These are phyloP conservation scores for Periophthalmodon schlosseri DNA, from an alignment of 2,113 vertebrate genomes.

Conservation along the genomic window DNA sequence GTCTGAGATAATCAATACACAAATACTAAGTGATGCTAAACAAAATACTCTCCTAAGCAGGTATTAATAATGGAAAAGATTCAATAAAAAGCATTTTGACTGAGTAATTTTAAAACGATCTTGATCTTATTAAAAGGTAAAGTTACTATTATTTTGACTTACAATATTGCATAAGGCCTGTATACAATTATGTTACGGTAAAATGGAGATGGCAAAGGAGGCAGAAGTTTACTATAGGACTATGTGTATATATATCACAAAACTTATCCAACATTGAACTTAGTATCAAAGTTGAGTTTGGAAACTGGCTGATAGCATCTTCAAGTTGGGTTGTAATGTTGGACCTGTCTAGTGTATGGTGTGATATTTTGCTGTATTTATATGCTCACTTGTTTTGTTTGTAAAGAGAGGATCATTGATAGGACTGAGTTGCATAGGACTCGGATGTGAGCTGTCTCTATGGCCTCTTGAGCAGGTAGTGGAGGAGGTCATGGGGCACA, in stretches of 20 bases:
- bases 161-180: background rate
- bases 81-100: too few relatives aligned
- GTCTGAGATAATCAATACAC: background rate
- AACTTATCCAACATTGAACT: too few relatives aligned
- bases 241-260: too few relatives aligned
- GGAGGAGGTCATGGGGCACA: constrained; percentile 42
- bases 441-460: background rate
- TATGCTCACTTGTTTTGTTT: background rate
- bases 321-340: background rate
- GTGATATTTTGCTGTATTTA: background rate
- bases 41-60: background rate
- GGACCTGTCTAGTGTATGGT: background rate
- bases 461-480: constrained; percentile 12
- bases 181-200: background rate
- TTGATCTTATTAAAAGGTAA: too few relatives aligned
- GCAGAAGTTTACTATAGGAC: too few relatives aligned
- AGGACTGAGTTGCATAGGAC: background rate
- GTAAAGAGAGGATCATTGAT: background rate
- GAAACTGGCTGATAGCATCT: background rate
- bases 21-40: background rate
- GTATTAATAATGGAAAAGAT: background rate
- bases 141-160: background rate
- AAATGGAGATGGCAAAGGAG: too few relatives aligned
- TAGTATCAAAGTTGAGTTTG: too few relatives aligned
- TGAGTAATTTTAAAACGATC: too few relatives aligned